Conservation (phyloP, 2,888 invertebrate genomes). For the Epicampocera succincta region DNA sequence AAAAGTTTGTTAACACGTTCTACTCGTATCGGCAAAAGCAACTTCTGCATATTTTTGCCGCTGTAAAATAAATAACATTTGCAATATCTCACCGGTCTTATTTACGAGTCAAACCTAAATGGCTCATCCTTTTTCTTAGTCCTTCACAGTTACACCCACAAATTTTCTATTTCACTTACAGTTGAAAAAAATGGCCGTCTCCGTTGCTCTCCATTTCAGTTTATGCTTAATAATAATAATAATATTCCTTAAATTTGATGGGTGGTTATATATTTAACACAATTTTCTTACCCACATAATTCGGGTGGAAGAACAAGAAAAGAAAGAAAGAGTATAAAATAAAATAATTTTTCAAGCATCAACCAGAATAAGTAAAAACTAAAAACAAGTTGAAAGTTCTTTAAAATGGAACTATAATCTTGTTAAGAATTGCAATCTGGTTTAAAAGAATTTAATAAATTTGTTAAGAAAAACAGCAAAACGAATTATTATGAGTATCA, state of each 20-base stretch:
- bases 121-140: background rate
- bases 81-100: slow-evolving; percentile 7
- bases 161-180: background rate
- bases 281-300: slow-evolving; percentile 33
- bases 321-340: background rate
- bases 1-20: slow-evolving; percentile 1
- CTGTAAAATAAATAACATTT: slow-evolving; percentile 4
- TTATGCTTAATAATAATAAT: slow-evolving; percentile 47
- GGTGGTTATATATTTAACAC: slow-evolving; percentile 61
- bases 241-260: slow-evolving; percentile 55
- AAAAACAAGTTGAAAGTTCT: slow-evolving; percentile 21
- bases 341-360: slow-evolving; percentile 17
- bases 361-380: background rate
- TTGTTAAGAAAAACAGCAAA: background rate
- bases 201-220: slow-evolving; percentile 49
- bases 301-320: background rate
- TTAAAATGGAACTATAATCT: slow-evolving; percentile 21
- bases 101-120: slow-evolving; percentile 3
- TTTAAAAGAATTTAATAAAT: background rate
- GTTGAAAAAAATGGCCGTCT: slow-evolving; percentile 38
- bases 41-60: background rate
- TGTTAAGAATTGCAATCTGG: slow-evolving; percentile 21
- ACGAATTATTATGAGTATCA: background rate
- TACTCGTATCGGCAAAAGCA: background rate
- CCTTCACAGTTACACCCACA: background rate